Evolutionary conservation across 2,113 vertebrate species (phyloP).

Genomic region (Antechinus stuartii): DNA sequence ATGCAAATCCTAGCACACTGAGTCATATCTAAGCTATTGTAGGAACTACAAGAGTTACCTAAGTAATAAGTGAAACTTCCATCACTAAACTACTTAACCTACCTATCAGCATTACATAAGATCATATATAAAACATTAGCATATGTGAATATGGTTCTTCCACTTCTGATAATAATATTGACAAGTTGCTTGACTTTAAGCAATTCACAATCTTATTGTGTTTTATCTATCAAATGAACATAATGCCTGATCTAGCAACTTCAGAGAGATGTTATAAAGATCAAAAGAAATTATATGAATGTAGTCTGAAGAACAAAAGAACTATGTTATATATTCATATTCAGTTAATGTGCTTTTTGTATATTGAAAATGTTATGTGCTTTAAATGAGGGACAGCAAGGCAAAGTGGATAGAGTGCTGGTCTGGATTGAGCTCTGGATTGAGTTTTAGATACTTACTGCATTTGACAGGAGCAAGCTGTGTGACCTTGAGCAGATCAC

Average conservation of each 20-base stretch:
- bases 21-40: background rate
- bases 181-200: slow-evolving; percentile 7
- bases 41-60: background rate
- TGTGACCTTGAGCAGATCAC: background rate
- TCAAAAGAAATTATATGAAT: slow-evolving; percentile 5
- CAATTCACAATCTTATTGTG: background rate
- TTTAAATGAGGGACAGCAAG: background rate
- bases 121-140: background rate
- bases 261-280: slow-evolving; percentile 1
- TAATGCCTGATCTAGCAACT: slow-evolving; percentile 9
- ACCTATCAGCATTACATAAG: background rate
- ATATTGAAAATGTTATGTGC: background rate
- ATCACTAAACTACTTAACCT: background rate
- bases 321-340: background rate
- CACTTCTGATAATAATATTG: slow-evolving; percentile 4
- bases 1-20: slow-evolving; percentile 5
- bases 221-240: slow-evolving; percentile 9
- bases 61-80: background rate
- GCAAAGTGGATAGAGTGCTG: background rate
- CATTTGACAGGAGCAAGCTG: background rate
- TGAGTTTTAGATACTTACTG: background rate
- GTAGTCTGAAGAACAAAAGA: slow-evolving; percentile 8
- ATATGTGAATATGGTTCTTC: background rate
- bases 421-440: background rate
- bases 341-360: background rate